Evolutionary conservation across 2,113 vertebrate species (phyloP).

Genomic region (Sinocyclocheilus anshuiensis): DNA sequence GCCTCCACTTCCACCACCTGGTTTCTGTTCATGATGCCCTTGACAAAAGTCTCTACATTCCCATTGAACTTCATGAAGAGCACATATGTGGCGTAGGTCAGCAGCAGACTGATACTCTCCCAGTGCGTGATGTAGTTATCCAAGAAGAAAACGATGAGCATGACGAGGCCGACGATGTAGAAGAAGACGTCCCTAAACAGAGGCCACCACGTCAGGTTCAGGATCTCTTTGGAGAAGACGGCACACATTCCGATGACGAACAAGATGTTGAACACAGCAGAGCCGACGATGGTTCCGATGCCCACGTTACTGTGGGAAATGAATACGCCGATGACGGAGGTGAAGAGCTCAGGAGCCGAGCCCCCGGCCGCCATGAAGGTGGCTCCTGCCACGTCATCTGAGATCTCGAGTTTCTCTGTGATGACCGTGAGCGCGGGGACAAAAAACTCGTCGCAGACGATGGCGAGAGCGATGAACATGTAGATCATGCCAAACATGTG

Average conservation of each 20-base stretch:
- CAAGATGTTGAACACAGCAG: slow-evolving; percentile 97
- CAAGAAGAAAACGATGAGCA: slow-evolving; percentile 97
- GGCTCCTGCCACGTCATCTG: slow-evolving; percentile 96
- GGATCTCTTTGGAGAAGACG: slow-evolving; percentile 95
- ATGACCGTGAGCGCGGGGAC: slow-evolving; percentile 97
- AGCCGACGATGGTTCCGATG: slow-evolving; percentile 97
- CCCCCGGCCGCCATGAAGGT: slow-evolving; percentile 99
- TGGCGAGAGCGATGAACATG: slow-evolving; percentile 98
- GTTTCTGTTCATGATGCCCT: slow-evolving; percentile 86
- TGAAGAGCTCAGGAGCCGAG: slow-evolving; percentile 96
- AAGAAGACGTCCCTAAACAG: slow-evolving; percentile 96
- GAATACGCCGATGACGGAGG: slow-evolving; percentile 97
- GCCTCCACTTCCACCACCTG: slow-evolving; percentile 93
- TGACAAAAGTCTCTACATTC: slow-evolving; percentile 85
- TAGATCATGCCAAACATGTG: slow-evolving; percentile 97
- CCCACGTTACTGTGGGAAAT: slow-evolving; percentile 98
- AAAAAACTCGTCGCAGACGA: slow-evolving; percentile 98
- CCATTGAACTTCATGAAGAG: slow-evolving; percentile 98
- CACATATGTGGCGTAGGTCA: slow-evolving; percentile 87
- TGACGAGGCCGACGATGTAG: slow-evolving; percentile 94
- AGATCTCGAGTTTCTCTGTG: slow-evolving; percentile 92
- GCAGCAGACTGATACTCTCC: slow-evolving; percentile 88
- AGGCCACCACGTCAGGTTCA: slow-evolving; percentile 98
- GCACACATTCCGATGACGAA: slow-evolving; percentile 99
- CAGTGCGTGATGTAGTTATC: slow-evolving; percentile 93